These are phyloP conservation scores for Nycticryphes semicollaris DNA, from an alignment of 2,113 vertebrate genomes.

Conservation along the genomic window DNA sequence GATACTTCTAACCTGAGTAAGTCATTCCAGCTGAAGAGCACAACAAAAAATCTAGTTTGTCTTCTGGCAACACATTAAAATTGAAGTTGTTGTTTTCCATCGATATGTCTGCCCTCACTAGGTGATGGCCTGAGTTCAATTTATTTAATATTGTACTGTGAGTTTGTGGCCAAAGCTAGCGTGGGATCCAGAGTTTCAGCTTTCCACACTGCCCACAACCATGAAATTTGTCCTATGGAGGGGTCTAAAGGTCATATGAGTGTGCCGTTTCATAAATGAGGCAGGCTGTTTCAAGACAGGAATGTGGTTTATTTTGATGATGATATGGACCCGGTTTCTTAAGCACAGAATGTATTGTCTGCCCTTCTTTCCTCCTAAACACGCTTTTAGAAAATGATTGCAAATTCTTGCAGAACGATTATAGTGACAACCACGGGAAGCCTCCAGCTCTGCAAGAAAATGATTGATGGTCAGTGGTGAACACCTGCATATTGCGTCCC, in stretches of 20 bases:
- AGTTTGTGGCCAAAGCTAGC: neutral
- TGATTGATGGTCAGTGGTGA: slow-evolving; percentile 21
- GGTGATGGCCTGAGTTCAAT: neutral
- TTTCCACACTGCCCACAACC: fast-evolving
- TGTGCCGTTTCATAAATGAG: neutral
- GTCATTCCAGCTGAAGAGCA: neutral
- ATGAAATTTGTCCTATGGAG: neutral
- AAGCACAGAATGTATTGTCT: neutral
- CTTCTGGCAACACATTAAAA: neutral
- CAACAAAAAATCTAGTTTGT: neutral
- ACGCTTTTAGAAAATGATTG: neutral
- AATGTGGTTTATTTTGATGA: neutral
- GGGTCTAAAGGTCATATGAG: fast-evolving
- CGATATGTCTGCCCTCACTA: neutral
- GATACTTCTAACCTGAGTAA: neutral
- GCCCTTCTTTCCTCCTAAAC: neutral
- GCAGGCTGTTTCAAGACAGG: neutral
- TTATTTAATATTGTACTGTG: neutral
- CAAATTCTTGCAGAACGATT: neutral
- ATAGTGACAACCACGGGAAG: neutral
- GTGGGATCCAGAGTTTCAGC: neutral
- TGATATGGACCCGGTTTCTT: neutral
- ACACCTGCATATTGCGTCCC: neutral
- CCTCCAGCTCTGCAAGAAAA: slow-evolving; percentile 8
- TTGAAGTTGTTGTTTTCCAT: neutral